Conservation (phyloP, 1,140 invertebrate genomes). For the Lepidostoma basale region DNA sequence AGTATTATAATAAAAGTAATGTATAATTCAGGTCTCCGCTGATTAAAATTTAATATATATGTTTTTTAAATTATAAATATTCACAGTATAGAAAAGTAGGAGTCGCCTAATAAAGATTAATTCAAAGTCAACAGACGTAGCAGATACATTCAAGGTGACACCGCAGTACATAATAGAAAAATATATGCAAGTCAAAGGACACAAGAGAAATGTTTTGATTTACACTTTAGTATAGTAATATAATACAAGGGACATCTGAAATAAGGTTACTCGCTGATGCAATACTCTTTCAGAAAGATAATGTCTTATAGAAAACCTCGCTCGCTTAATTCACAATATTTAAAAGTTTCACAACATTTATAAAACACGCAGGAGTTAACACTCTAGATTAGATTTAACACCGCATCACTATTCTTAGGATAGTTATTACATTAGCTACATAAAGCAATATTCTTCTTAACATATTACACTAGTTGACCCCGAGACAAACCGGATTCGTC, state of each 20-base stretch:
- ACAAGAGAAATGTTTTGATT: slow-evolving; percentile 33
- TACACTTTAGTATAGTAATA: not conserved
- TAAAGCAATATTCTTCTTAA: too few species aligned
- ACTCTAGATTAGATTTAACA: slow-evolving; percentile 21
- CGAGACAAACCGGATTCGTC: too few species aligned
- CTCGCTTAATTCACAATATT: slow-evolving; percentile 35
- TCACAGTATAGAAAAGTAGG: not conserved
- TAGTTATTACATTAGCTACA: too few species aligned
- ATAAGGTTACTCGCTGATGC: slow-evolving; percentile 26
- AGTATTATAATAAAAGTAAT: too few species aligned
- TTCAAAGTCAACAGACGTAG: slow-evolving; percentile 22
- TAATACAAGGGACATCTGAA: slow-evolving; percentile 13
- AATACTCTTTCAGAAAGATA: slow-evolving; percentile 31
- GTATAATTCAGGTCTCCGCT: too few species aligned
- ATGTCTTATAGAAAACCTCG: slow-evolving; percentile 6
- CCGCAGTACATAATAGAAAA: slow-evolving; percentile 21
- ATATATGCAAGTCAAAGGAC: slow-evolving; percentile 32
- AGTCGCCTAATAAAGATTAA: not conserved
- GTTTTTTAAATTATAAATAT: not conserved
- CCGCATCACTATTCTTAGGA: slow-evolving; percentile 7
- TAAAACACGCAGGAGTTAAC: slow-evolving; percentile 32
- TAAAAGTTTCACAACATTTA: slow-evolving; percentile 40
- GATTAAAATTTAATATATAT: too few species aligned
- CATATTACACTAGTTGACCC: too few species aligned
- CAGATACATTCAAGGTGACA: not conserved